Evolutionary conservation across 2,888 invertebrate genomes (phyloP).

Genomic region (Thysanoteuthis rhombus): DNA sequence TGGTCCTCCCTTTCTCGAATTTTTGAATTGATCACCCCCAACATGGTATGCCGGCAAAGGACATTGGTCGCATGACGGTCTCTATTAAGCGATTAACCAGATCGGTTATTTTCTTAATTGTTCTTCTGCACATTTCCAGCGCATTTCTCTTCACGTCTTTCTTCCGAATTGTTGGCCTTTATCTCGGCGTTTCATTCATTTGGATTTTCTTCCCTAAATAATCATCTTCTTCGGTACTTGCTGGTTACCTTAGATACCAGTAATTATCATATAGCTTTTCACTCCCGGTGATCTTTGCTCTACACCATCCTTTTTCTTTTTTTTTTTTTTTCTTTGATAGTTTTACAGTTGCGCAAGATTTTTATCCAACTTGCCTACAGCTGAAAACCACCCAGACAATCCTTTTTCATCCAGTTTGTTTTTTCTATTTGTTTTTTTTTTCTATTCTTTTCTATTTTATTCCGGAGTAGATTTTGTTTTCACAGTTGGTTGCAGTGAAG

Average conservation of each 20-base stretch:
- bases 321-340: neutral
- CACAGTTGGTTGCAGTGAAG: no score
- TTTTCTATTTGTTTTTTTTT: no score
- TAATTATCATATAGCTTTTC: neutral
- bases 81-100: no score
- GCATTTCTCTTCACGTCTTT: neutral
- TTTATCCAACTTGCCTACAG: neutral
- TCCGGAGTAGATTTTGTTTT: no score
- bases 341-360: neutral
- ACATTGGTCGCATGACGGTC: no score
- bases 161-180: neutral
- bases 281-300: neutral
- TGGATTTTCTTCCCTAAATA: neutral
- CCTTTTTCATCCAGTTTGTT: no score
- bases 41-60: no score
- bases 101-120: slow-evolving; percentile 12
- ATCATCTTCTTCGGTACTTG: neutral
- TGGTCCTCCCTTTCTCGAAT: no score
- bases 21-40: no score
- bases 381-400: neutral
- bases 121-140: neutral
- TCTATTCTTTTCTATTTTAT: no score
- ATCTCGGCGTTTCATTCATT: neutral
- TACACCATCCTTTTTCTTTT: neutral
- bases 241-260: neutral